Evolutionary conservation across 2,888 invertebrate genomes (phyloP).

Genomic region (Galeruca laticollis): DNA sequence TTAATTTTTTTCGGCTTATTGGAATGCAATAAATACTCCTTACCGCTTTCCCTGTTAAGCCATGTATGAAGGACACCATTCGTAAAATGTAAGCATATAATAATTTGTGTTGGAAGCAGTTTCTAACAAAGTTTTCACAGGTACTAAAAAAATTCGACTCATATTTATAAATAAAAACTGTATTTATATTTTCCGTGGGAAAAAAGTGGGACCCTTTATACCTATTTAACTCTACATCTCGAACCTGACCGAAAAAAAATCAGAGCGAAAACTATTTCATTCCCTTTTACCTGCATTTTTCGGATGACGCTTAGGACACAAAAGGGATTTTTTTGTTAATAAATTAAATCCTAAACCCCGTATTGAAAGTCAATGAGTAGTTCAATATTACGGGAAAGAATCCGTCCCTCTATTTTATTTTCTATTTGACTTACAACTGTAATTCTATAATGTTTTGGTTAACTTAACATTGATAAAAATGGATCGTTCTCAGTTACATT

Average conservation of each 20-base stretch:
- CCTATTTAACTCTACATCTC: slow-evolving; percentile 59
- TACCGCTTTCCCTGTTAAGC: too few relatives aligned
- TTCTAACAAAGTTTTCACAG: background rate
- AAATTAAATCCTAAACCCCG: slow-evolving; percentile 60
- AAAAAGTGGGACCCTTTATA: slow-evolving; percentile 56
- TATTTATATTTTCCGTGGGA: slow-evolving; percentile 51
- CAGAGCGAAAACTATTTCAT: slow-evolving; percentile 55
- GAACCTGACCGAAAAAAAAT: slow-evolving; percentile 57
- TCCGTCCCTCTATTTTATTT: slow-evolving; percentile 53
- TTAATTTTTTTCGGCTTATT: too few relatives aligned
- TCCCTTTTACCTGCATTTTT: slow-evolving; percentile 56
- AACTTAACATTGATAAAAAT: slow-evolving; percentile 57
- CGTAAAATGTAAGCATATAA: too few relatives aligned
- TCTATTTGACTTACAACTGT: slow-evolving; percentile 61
- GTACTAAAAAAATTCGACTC: background rate
- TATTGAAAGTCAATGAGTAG: slow-evolving; percentile 64
- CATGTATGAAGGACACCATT: too few relatives aligned
- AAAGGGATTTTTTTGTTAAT: slow-evolving; percentile 53
- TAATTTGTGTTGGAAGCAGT: background rate
- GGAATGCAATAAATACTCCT: too few relatives aligned
- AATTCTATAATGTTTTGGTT: slow-evolving; percentile 65
- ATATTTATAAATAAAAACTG: slow-evolving; percentile 1
- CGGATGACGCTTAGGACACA: slow-evolving; percentile 48
- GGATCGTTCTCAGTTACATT: slow-evolving; percentile 38
- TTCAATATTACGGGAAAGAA: slow-evolving; percentile 61